Percentiles rank a stretch among this genome's conserved stretches.
phyloP scores from a whole-genome alignment of 2,797 vertebrate genomes.

The Triplophysa bombifrons region DNA sequence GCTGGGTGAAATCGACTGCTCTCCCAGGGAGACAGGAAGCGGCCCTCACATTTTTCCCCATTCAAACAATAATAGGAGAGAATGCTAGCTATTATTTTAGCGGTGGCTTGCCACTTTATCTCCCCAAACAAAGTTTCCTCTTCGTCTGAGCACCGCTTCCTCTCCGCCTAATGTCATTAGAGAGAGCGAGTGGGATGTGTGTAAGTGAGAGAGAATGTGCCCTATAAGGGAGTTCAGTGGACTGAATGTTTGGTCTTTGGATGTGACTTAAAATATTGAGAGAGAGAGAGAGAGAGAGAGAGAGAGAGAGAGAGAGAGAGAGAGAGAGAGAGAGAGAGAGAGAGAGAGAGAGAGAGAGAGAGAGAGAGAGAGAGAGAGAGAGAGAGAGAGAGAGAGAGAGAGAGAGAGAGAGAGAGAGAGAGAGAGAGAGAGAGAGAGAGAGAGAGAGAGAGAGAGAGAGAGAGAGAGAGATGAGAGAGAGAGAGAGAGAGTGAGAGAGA shows the following conservation, averaged over 20 bases:
- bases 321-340: constrained; percentile 7
- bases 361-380: constrained; percentile 12
- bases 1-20: constrained; percentile 51
- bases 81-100: constrained; percentile 81
- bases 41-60: constrained; percentile 68
- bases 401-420: constrained; percentile 12
- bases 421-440: neutral
- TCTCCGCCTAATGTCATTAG: constrained; percentile 68
- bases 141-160: constrained; percentile 65
- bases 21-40: constrained; percentile 72
- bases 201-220: constrained; percentile 31
- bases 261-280: constrained; percentile 32
- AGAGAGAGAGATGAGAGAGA: constrained; percentile 14
- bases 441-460: constrained; percentile 12
- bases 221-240: constrained; percentile 3
- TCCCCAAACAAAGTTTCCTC: constrained; percentile 87
- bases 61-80: constrained; percentile 80
- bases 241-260: constrained; percentile 43
- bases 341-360: constrained; percentile 17
- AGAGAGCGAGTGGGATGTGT: constrained; percentile 63
- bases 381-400: constrained; percentile 4
- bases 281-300: constrained; percentile 17
- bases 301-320: neutral
- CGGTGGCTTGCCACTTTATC: constrained; percentile 85
- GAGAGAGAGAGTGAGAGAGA: too few species aligned